Base-by-base conservation (phyloP, 2,113 vertebrate species). In the Strigops habroptila region DNA sequence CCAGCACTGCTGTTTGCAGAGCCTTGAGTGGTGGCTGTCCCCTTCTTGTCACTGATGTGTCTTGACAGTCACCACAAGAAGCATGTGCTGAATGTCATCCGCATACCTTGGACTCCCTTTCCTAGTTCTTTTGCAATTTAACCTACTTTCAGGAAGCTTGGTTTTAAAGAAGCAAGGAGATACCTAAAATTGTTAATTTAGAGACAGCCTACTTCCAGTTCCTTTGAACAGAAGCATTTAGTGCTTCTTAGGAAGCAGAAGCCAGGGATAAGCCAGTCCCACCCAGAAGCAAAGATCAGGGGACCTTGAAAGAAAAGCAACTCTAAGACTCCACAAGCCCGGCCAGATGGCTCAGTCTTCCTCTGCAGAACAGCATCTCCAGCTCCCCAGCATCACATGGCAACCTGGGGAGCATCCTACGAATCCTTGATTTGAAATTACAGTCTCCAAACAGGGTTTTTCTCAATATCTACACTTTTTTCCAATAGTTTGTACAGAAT, bases 301-400 rank as follows among this genome's bases (percentile, higher is more conserved):
- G 28, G 21, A 33, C 27, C 24, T 49, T 63, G 41, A 60, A 49
- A 19, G 25, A 5, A 60, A 69, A 25, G 1, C 62, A 24, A 1
- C 39, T 31, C 60, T 44, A 7, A 2, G 49, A 10, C 10, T 41
- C 28, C 35, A 4, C 14, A 7, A 24, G 6, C 23, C 35, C 8
- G 4, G 30, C 31, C 31, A 51, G 53, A 31, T 0, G 9, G 46
- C 41, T 63, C 1, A 0, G 22, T 18, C 37, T 31, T 18, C 12
- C 14, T 46, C 33, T 21, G 5, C 55, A 52, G 33, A 57, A 33
- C 52, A n/a, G 27, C 55, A 46, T 6, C 63, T 67, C 77, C 74
- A 77, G 69, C 82, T 43, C 10, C 41, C 31, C 74, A 51, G 33
- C 49, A 35, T 10, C 9, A 3, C 12, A 28, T 1, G 1, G 39